A percentile compares a stretch with the other conserved stretches of the same genome.
phyloP scores from a whole-genome alignment of 2,113 vertebrate genomes.

The Catharus bicknelli region DNA sequence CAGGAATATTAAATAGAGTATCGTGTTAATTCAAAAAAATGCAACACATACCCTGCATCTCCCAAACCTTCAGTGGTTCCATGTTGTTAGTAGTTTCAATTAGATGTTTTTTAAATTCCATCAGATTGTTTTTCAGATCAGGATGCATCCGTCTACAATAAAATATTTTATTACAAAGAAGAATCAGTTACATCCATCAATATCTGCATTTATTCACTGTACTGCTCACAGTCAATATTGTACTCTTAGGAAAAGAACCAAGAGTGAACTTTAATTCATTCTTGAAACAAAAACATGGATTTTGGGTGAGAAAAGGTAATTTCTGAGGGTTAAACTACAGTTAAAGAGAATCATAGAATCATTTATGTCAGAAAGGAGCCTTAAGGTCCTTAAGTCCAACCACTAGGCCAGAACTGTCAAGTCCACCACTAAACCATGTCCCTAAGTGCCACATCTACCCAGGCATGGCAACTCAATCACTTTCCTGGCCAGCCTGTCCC shows the following conservation, averaged over 20 bases:
- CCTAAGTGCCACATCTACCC: not conserved
- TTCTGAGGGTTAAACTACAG: not conserved
- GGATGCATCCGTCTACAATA: conserved; percentile 83
- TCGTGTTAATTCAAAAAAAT: not conserved
- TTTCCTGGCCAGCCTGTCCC: not conserved
- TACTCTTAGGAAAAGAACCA: not conserved
- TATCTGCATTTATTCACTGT: not conserved
- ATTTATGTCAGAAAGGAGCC: not conserved
- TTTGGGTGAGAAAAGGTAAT: not conserved
- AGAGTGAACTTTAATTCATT: not conserved
- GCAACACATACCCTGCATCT: conserved; percentile 86
- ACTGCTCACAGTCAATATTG: not conserved
- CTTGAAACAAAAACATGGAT: not conserved
- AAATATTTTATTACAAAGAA: not conserved
- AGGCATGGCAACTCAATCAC: not conserved
- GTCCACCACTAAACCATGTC: not conserved
- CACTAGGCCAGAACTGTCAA: not conserved
- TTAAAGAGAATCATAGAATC: not conserved
- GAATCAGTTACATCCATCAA: not conserved
- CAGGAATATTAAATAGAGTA: not conserved
- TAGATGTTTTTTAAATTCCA: conserved; percentile 87
- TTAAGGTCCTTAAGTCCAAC: not conserved
- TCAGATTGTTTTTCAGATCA: conserved; percentile 83
- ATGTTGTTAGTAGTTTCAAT: conserved; percentile 87
- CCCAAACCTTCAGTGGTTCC: conserved; percentile 94